Percentiles rank a stretch among this genome's conserved stretches.
These are phyloP conservation scores for Anomalospiza imberbis DNA, from an alignment of 2,797 vertebrate genomes.

Conservation along the genomic window DNA sequence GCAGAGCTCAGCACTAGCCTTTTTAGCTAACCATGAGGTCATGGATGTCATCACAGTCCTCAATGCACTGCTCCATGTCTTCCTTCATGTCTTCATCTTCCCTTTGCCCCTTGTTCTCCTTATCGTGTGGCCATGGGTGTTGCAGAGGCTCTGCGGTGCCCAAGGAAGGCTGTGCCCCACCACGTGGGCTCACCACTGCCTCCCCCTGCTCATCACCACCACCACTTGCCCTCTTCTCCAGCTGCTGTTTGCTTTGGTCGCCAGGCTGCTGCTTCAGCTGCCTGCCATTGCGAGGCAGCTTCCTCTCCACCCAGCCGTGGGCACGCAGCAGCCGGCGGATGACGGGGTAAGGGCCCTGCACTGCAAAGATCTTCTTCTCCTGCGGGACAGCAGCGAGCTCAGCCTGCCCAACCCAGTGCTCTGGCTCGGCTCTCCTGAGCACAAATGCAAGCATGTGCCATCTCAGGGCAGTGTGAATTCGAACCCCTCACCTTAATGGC, in stretches of 20 bases:
- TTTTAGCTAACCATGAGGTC: constrained; percentile 81
- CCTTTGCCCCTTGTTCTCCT: constrained; percentile 46
- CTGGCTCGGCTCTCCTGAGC: not conserved
- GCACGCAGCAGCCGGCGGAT: not conserved
- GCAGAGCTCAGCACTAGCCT: not conserved
- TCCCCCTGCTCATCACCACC: not conserved
- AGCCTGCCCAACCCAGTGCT: not conserved
- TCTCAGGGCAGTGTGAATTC: not conserved
- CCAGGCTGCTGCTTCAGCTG: not conserved
- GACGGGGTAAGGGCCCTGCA: not conserved
- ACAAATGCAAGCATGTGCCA: accelerated
- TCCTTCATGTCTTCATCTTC: constrained; percentile 55
- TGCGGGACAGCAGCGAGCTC: not conserved
- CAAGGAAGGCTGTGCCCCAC: not conserved
- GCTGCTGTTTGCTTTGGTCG: not conserved
- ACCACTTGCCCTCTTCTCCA: not conserved
- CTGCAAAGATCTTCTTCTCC: not conserved
- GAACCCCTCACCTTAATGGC: not conserved
- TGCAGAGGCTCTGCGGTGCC: not conserved
- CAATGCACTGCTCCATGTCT: constrained; percentile 9
- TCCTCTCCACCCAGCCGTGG: constrained; percentile 5
- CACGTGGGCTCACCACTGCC: not conserved
- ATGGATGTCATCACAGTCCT: constrained; percentile 71
- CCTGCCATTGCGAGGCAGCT: not conserved
- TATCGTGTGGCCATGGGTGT: accelerated